Base-by-base conservation (phyloP, 2,797 vertebrate genomes). In the Malacoraja senta region DNA sequence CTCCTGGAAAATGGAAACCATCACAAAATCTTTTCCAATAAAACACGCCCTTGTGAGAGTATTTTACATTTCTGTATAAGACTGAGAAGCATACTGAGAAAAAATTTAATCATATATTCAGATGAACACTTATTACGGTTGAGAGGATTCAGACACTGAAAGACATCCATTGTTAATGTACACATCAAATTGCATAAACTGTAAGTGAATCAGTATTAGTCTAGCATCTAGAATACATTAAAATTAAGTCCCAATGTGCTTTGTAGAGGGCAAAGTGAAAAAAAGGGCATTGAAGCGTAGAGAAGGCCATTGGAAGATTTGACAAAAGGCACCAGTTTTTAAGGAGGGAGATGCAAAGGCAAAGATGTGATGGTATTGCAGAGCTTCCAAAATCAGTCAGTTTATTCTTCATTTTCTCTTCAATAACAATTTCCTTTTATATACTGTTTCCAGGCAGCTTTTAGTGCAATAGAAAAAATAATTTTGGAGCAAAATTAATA, bases 1-100 rank as follows among this genome's bases (percentile, higher is more conserved):
- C n/a, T 88, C n/a, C 63, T 88, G 84, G 29, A 15, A 88, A 88
- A 35, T 68, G 84, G 17, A 88, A 88, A 8, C n/a, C 32, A 88
- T 88, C 63, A 68, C 84, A 19, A 61, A 12, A 63, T 88, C 29
- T n/a, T 88, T 7, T 19, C 61, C 61, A 88, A 65, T 88, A 68
- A 88, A 10, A 32, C 63, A 68, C 35, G n/a, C n/a, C 61, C 32
- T 32, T 9, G 17, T 88, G 84, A 32, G 24, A 53, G 9, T 8
- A 35, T 32, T 68, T 68, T 88, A 21, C 38, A 88, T 68, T 68
- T 68, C n/a, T 88, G 19, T 68, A 32, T 15, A 15, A 65, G 61
- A 86, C 32, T 35, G n/a, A 68, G 21, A 88, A 21, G 19, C 84
- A 21, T 17, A 17, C 1, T 29, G 29, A 63, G 83, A 63, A n/a